Conservation (phyloP, 2,113 vertebrate species). For the Urocynchramus pylzowi region DNA sequence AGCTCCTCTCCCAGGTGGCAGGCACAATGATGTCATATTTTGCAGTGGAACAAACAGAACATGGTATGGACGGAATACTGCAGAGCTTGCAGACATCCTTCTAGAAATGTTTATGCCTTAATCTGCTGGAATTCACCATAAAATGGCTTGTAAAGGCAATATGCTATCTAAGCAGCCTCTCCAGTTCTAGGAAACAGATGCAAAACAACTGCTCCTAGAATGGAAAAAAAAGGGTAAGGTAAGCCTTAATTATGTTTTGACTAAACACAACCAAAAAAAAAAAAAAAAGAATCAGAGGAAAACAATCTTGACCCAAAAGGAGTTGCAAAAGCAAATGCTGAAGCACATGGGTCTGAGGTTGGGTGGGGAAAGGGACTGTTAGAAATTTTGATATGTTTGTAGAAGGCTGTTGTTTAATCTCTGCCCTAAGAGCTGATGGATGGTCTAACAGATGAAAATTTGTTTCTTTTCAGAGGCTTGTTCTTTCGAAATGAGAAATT, state of each 20-base stretch:
- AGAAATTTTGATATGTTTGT: background rate
- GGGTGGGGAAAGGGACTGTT: background rate
- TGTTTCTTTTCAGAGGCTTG: background rate
- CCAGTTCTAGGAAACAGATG: background rate
- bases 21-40: background rate
- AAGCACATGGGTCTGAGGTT: background rate
- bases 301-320: background rate
- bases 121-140: conserved; percentile 9
- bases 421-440: background rate
- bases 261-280: background rate
- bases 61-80: background rate
- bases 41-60: background rate
- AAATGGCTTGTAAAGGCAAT: background rate
- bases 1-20: background rate
- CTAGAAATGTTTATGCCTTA: background rate
- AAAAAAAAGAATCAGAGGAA: conserved; percentile 7
- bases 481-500: conserved; percentile 27
- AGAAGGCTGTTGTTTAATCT: background rate
- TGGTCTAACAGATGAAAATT: background rate
- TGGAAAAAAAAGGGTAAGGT: conserved; percentile 28
- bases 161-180: background rate
- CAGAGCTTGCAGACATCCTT: background rate
- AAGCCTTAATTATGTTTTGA: conserved; percentile 30
- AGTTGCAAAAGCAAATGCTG: background rate
- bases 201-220: conserved; percentile 2